phyloP scores from a whole-genome alignment of 2,113 vertebrate genomes.

The Entelurus aequoreus region DNA sequence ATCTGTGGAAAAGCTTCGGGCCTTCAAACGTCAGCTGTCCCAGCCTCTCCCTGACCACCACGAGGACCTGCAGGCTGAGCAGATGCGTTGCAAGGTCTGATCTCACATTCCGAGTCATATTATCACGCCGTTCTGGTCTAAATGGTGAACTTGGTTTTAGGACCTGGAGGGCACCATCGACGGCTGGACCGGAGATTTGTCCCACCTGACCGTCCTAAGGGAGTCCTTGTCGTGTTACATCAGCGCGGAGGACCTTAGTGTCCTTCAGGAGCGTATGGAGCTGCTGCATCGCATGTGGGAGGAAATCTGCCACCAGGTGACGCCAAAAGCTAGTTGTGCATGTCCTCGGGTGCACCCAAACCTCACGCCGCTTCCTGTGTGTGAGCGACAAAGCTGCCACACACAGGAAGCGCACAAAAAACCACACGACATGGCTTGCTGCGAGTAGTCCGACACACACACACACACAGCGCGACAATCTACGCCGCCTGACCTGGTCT shows the following conservation, averaged over 20 bases:
- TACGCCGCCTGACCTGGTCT: background rate
- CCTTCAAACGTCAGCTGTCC: conserved; percentile 87
- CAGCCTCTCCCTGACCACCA: conserved; percentile 86
- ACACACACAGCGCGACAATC: no score
- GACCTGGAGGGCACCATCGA: conserved; percentile 85
- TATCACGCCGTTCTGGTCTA: background rate
- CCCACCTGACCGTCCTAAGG: conserved; percentile 77
- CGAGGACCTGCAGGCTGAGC: conserved; percentile 86
- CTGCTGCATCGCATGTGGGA: conserved; percentile 94
- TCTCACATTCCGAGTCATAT: rapidly evolving
- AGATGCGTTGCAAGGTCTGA: conserved; percentile 85
- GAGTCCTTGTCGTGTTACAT: conserved; percentile 78
- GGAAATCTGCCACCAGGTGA: conserved; percentile 90
- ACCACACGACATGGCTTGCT: no score
- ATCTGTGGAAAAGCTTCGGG: conserved; percentile 86
- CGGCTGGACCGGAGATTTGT: conserved; percentile 87
- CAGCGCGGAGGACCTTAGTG: conserved; percentile 83
- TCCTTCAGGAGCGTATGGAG: conserved; percentile 87
- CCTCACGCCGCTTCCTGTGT: conserved; percentile 58
- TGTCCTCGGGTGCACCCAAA: background rate
- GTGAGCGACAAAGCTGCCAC: conserved; percentile 12
- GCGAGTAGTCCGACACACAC: background rate
- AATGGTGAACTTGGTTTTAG: conserved; percentile 48
- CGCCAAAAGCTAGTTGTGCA: background rate
- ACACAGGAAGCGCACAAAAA: conserved; percentile 61